Evolutionary conservation across 1,140 invertebrate species (phyloP).

Genomic region (Megalonaias nervosa): DNA sequence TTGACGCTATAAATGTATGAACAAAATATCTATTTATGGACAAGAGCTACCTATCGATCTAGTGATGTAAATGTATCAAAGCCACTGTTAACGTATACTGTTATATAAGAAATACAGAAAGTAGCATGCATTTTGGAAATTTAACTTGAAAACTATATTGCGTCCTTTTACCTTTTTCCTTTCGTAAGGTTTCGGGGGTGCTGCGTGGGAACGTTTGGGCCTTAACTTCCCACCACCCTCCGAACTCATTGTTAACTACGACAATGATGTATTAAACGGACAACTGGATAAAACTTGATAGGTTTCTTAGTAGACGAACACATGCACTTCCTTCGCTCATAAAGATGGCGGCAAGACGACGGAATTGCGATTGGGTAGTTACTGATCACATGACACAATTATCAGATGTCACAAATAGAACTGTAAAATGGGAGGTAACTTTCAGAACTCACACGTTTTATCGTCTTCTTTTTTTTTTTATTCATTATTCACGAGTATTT

Average conservation of each 20-base stretch:
- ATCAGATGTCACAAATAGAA: slow-evolving; percentile 4
- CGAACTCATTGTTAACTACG: slow-evolving; percentile 3
- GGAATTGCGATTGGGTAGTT: slow-evolving; percentile 14
- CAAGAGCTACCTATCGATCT: too few relatives aligned
- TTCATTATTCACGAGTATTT: too few relatives aligned
- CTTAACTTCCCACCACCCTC: slow-evolving; percentile 32
- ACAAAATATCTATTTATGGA: too few relatives aligned
- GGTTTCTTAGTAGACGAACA: slow-evolving; percentile 8
- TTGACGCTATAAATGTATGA: too few relatives aligned
- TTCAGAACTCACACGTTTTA: neutral
- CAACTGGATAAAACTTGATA: neutral
- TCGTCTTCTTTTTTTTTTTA: too few relatives aligned
- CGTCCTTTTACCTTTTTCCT: slow-evolving; percentile 17
- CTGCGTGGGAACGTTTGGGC: slow-evolving; percentile 24
- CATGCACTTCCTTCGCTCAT: slow-evolving; percentile 25
- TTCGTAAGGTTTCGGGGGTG: slow-evolving; percentile 30
- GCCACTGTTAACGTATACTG: too few relatives aligned
- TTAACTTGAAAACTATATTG: too few relatives aligned
- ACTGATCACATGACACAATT: slow-evolving; percentile 13
- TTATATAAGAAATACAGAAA: too few relatives aligned
- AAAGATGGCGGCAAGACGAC: slow-evolving; percentile 35
- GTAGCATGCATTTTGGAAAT: too few relatives aligned
- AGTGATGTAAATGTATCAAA: too few relatives aligned
- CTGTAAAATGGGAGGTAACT: slow-evolving; percentile 16
- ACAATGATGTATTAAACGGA: neutral